A percentile compares a stretch with the other conserved stretches of the same genome.
Conservation (phyloP, 2,888 invertebrate genomes). For the Ophion slaviceki region DNA sequence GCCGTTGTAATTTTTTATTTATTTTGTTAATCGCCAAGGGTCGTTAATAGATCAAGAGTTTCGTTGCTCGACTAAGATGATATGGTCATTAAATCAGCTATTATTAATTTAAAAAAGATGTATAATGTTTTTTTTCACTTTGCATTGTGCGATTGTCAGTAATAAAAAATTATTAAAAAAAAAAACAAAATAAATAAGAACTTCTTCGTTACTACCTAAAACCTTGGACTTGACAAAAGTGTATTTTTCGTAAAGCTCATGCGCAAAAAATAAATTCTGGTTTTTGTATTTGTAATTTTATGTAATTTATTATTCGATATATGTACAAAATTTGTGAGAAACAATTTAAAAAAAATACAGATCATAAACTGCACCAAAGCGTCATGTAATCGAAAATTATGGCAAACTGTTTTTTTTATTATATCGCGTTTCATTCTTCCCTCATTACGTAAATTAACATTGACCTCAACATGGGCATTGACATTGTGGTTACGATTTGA, state of each 20-base stretch:
- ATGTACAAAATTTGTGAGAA: not conserved
- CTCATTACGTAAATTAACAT: slow-evolving; percentile 40
- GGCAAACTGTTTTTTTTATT: slow-evolving; percentile 28
- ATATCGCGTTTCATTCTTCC: slow-evolving; percentile 19
- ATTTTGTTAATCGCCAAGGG: not conserved
- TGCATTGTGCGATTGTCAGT: not conserved
- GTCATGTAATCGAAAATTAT: slow-evolving; percentile 17
- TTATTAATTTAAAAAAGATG: not conserved
- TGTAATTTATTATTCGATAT: not conserved
- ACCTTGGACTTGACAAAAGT: not conserved
- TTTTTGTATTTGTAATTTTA: not conserved
- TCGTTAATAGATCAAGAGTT: not conserved
- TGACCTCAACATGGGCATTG: slow-evolving; percentile 1
- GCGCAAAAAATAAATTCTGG: not conserved
- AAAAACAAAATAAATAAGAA: not conserved
- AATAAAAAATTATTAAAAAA: not conserved
- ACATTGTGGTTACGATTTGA: slow-evolving; percentile 4
- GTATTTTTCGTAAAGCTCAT: not conserved
- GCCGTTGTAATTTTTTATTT: not conserved
- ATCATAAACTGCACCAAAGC: not conserved
- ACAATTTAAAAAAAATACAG: not conserved
- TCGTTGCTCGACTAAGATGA: not conserved
- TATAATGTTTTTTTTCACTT: not conserved
- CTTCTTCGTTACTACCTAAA: not conserved
- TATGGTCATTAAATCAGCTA: not conserved